Evolutionary conservation across 2,113 vertebrate species (phyloP), one percentile per base, ranked within the genome.

Genomic region (Lophotis ruficrista): DNA sequence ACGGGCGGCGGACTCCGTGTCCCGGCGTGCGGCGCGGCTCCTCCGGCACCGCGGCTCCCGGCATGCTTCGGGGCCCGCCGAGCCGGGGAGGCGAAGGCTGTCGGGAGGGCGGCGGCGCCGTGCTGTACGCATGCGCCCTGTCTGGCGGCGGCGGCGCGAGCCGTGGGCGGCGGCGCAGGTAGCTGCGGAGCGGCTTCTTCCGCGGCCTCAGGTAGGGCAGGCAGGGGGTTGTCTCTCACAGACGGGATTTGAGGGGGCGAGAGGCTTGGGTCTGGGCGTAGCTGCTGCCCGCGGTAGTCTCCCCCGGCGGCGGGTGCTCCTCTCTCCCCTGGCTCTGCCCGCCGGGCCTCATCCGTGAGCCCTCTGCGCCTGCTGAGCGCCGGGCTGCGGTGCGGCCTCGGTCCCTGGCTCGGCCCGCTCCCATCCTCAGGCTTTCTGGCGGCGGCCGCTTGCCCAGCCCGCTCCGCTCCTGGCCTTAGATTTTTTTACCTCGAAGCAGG

Each of bases 211-310:
- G 83, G 92, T 93, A 73, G 28, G 85, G 64, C 4, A 28, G 35
- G 33, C 4, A 3, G 24, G 14, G 8, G 23, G 33, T 24, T 12
- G 13, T 14, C 4, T 1, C 11, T 8, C 5, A 4, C 14, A 10
- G 41, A 2, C 2, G 12, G 41, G 61, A 6, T 10, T 3, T 14
- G 21, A 10, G 38, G n/a, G 2, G 10, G 7, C 2, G 33, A 16
- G 10, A 4, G 22, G 20, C 4, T 6, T 19, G 19, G 2, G 24
- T 7, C 25, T 1, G 9, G 9, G 2, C 1, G 25, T 35, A 14
- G 54, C 5, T 33, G 68, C 53, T 50, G 23, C 22, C 11, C 3
- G 2, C 9, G 4, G 58, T 14, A 7, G 37, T 16, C n/a, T 20
- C 9, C 20, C 3, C 60, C 20, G 17, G 45, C 3, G 8, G 23